Evolutionary conservation across 2,888 invertebrate species (phyloP), one percentile per base, ranked within the genome.

Genomic region (Baronia brevicornis): DNA sequence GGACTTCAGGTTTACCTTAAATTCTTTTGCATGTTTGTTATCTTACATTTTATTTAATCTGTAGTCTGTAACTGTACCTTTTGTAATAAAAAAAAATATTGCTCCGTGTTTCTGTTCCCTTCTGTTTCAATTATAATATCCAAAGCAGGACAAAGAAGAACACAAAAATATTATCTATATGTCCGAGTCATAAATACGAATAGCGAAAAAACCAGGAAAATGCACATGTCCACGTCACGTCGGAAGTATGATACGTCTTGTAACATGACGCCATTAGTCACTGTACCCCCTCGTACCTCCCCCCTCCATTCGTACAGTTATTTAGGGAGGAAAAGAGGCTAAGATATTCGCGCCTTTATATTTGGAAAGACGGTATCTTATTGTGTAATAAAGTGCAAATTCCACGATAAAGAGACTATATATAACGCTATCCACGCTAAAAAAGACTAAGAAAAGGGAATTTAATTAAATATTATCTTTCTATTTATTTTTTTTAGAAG

Each of bases 251-350:
- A 52, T 49, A 52, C 51, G 54, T 56, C 53, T 54, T 45, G 44
- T 51, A 55, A 54, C 57, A 54, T 53, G 57, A 60, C 60, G 63
- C 63, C 70, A 68, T 70, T 60, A 63, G 46, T 69, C 67, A 54
- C 52, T 44, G 51, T 55, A 57, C 51, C 48, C 51, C 48, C 47
- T 46, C n/a, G n/a, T n/a, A n/a, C 39, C 48, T 5, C 22, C 22
- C 7, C 5, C 1, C 9, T n/a, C 8, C 31, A 24, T 25, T 26
- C n/a, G n/a, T n/a, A n/a, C n/a, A n/a, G n/a, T n/a, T n/a, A 15
- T 26, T 32, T 20, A 26, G 25, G 8, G 18, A 18, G 18, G 11
- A 4, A 23, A 19, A 26, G 17, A n/a, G 28, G 15, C 12, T 32
- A 3, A 23, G 24, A 9, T 26, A 26, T 21, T 25, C 15, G 11